Evolutionary conservation across 2,113 vertebrate genomes (phyloP), one percentile per base, ranked within the genome.

Genomic region (Labeo catla): DNA sequence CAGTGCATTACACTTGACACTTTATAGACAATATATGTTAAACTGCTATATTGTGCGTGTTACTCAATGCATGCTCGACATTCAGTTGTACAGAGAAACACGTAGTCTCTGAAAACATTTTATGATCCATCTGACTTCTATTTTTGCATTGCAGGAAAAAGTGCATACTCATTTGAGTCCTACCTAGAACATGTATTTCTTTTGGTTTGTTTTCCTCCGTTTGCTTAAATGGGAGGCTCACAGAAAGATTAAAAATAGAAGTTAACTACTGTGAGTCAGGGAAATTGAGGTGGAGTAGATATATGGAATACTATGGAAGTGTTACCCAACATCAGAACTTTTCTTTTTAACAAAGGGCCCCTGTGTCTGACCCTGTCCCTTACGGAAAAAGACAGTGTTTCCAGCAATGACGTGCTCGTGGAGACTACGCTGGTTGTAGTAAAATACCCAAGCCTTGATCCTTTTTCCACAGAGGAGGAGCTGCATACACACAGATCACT

Each of bases 331-430:
- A 70, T 28, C 28, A 80, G 16, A 61, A 83, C 59, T 21, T 43
- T 28, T 15, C 65, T 72, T 39, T 9, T 6, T 72, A 72, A 87
- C 86, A 89, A 88, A 89, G 54, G 57, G 21, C 45, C 50, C 72
- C 81, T 88, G 66, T 91, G 83, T 90, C 50, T 81, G 85, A 65
- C 52, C 59, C 61, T 66, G 85, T 23, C 65, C n/a, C 49, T n/a
- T 70, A 65, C 52, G 52, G 13, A 45, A 72, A 68, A 39, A 70
- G 47, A 15, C 12, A 76, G 19, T 2, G 13, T 68, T 84, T 83
- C 80, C 74, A 34, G 59, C 8, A 86, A 61, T 72, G 54, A 83
- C 43, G 63, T 21, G 45, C 4, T 49, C 28, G 15, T 9, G 79
- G 47, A 72, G 39, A 34, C 49, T 39, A 86, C 16, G 23, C 54